Evolutionary conservation across 2,888 invertebrate species (phyloP).

Genomic region (Parnassius mnemosyne): DNA sequence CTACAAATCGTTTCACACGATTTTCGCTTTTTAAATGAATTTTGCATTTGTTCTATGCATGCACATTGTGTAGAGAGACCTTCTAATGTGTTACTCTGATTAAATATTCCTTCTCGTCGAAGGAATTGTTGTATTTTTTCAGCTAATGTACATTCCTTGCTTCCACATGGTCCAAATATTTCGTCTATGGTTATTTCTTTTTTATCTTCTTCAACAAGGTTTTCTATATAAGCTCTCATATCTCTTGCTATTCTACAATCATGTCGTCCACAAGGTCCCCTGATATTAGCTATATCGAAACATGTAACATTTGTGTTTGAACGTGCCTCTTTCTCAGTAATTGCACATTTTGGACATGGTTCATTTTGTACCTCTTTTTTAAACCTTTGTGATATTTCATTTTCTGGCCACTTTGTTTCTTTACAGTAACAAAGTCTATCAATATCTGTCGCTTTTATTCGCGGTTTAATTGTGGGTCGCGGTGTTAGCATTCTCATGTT

Average conservation of each 20-base stretch:
- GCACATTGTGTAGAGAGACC: slow-evolving; percentile 70
- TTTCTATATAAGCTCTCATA: slow-evolving; percentile 64
- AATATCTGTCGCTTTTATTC: slow-evolving; percentile 69
- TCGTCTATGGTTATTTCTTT: slow-evolving; percentile 55
- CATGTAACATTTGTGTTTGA: slow-evolving; percentile 37
- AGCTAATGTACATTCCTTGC: slow-evolving; percentile 62
- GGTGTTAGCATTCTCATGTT: slow-evolving; percentile 75
- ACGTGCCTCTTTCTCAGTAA: slow-evolving; percentile 42
- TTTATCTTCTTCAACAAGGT: slow-evolving; percentile 64
- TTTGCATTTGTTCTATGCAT: slow-evolving; percentile 61
- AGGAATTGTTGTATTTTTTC: slow-evolving; percentile 65
- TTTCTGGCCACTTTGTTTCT: slow-evolving; percentile 63
- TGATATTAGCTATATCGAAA: slow-evolving; percentile 66
- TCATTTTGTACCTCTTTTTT: slow-evolving; percentile 53
- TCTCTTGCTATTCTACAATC: slow-evolving; percentile 70
- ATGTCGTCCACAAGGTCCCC: slow-evolving; percentile 69
- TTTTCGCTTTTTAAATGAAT: slow-evolving; percentile 45
- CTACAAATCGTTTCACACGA: slow-evolving; percentile 52
- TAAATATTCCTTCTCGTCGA: slow-evolving; percentile 60
- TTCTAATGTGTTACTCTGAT: slow-evolving; percentile 43
- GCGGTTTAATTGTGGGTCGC: slow-evolving; percentile 59
- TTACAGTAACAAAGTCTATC: slow-evolving; percentile 68
- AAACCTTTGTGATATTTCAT: slow-evolving; percentile 60
- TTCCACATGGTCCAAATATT: slow-evolving; percentile 70
- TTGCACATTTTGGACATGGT: slow-evolving; percentile 62